Evolutionary conservation across 2,888 invertebrate genomes (phyloP).

Genomic region (Ellobium chinense): DNA sequence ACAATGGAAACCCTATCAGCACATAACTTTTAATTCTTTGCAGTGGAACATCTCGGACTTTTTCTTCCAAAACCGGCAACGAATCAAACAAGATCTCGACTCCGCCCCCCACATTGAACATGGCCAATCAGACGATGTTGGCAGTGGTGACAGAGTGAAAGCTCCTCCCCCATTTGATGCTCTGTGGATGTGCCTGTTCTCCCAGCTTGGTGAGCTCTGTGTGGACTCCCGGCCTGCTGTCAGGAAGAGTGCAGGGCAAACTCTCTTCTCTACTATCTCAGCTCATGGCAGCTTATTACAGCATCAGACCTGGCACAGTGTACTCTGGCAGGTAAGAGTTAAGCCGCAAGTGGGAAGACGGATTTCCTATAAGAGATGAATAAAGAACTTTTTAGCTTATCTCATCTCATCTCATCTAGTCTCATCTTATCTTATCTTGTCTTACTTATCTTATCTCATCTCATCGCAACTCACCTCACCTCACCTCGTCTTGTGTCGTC

Average conservation of each 20-base stretch:
- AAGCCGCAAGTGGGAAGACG: background rate
- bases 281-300: constrained; percentile 95
- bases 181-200: constrained; percentile 95
- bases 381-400: too few relatives aligned
- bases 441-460: too few relatives aligned
- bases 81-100: constrained; percentile 72
- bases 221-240: constrained; percentile 97
- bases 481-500: too few relatives aligned
- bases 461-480: too few relatives aligned
- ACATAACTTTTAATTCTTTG: too few relatives aligned
- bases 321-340: constrained; percentile 94
- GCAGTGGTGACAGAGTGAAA: constrained; percentile 4
- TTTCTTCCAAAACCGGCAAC: constrained; percentile 94
- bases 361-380: too few relatives aligned
- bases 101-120: constrained; percentile 49
- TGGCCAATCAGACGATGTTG: constrained; percentile 17
- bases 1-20: too few relatives aligned
- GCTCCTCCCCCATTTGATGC: constrained; percentile 87
- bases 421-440: too few relatives aligned
- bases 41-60: constrained; percentile 99
- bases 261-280: constrained; percentile 97
- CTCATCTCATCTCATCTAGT: too few relatives aligned
- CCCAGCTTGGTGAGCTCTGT: constrained; percentile 84
- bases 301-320: constrained; percentile 94
- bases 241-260: constrained; percentile 97